These are phyloP conservation scores for Yasuhikotakia modesta DNA, from an alignment of 2,797 vertebrate genomes.

Conservation along the genomic window DNA sequence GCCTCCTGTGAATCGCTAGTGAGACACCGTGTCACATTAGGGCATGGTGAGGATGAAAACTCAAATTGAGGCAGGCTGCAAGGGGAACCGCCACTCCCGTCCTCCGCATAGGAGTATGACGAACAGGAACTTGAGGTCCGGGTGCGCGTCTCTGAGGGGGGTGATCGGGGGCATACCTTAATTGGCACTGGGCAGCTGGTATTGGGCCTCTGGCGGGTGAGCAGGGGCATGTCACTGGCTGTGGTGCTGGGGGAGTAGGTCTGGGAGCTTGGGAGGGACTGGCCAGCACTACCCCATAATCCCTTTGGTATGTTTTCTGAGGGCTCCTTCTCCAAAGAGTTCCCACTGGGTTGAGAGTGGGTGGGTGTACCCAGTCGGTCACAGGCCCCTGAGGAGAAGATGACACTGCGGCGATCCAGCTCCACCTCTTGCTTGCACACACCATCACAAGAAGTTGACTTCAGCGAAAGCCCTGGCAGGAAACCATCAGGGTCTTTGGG, in stretches of 20 bases:
- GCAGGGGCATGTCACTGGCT: constrained; percentile 80
- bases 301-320: constrained; percentile 90
- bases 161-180: constrained; percentile 96
- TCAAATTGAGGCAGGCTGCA: constrained; percentile 97
- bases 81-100: constrained; percentile 93
- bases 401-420: constrained; percentile 93
- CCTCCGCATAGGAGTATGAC: constrained; percentile 96
- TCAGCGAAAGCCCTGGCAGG: constrained; percentile 86
- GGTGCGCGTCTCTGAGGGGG: constrained; percentile 93
- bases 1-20: constrained; percentile 89
- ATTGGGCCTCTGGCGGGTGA: constrained; percentile 90
- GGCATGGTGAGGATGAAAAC: constrained; percentile 97
- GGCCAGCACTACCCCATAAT: constrained; percentile 89
- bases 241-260: constrained; percentile 84
- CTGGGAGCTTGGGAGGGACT: constrained; percentile 93
- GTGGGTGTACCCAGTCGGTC: constrained; percentile 88
- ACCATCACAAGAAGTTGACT: constrained; percentile 86
- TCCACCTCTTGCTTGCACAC: constrained; percentile 94
- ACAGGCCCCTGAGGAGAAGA: constrained; percentile 93
- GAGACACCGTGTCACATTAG: constrained; percentile 90
- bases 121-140: constrained; percentile 98
- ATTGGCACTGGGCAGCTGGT: constrained; percentile 99
- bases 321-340: constrained; percentile 93
- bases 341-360: constrained; percentile 91
- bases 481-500: constrained; percentile 87